These are phyloP conservation scores for Eurosta solidaginis DNA, from an alignment of 1,140 invertebrate genomes.

Conservation along the genomic window DNA sequence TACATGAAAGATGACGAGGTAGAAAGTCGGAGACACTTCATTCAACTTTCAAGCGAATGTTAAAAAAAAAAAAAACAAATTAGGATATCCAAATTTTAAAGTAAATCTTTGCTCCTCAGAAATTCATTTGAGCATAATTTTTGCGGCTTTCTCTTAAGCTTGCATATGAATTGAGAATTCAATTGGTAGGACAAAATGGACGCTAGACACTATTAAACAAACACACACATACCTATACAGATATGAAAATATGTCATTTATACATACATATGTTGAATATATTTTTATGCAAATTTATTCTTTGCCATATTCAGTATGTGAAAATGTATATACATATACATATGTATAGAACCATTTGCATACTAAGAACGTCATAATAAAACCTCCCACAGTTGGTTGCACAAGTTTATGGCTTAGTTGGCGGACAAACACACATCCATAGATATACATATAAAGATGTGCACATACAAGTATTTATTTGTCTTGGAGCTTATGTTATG, in stretches of 20 bases:
- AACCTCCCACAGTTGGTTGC: neutral
- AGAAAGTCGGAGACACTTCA: too few relatives aligned
- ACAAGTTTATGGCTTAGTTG: slow-evolving; percentile 25
- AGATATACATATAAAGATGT: neutral
- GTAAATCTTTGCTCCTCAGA: slow-evolving; percentile 36
- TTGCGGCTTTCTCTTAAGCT: slow-evolving; percentile 58
- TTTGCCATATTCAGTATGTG: neutral
- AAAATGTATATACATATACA: neutral
- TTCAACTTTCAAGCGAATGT: too few relatives aligned
- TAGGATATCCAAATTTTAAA: neutral
- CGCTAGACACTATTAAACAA: neutral
- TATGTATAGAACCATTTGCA: neutral
- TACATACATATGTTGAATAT: neutral
- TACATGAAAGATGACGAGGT: too few relatives aligned
- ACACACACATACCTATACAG: neutral
- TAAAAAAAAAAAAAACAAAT: too few relatives aligned
- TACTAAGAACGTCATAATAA: slow-evolving; percentile 2
- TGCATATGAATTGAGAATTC: slow-evolving; percentile 57
- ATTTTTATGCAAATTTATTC: neutral
- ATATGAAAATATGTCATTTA: neutral
- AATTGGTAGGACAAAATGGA: neutral
- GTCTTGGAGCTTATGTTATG: neutral
- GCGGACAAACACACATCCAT: neutral
- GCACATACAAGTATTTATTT: neutral
- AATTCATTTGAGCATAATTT: slow-evolving; percentile 52